Evolutionary conservation across 2,113 vertebrate genomes (phyloP), one percentile per base, ranked within the genome.

Genomic region (Cheilinus undulatus): DNA sequence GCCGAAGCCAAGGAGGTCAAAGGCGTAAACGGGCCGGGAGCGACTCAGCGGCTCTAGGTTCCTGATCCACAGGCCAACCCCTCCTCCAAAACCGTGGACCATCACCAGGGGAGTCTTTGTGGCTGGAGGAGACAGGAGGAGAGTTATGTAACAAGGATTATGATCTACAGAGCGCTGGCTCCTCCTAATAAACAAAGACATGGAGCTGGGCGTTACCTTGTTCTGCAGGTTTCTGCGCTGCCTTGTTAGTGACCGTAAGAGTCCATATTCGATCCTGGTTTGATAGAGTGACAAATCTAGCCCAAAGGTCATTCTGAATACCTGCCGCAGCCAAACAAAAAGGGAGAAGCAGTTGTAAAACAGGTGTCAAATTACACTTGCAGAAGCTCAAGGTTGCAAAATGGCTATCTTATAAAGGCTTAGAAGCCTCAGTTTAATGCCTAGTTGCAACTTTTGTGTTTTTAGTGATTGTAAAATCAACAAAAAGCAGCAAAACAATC

Each of bases 1-100:
- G 9, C 96, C 96, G 0, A 97, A 97, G 48, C 96, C 96, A 24
- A 97, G 92, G 67, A 97, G 94, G 84, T 97, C 96, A 3, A 97
- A 96, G 48, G 95, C 93, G 6, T 93, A 89, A 51, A 96, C 85
- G 0, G 93, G 81, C 56, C 96, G 91, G 0, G 88, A 92, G 17
- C 69, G 49, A 46, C 95, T 94, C 73, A 97, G 89, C 0, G 87
- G 43, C 28, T 97, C 96, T 77, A 97, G 83, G 79, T 97, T 97
- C 72, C 94, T 92, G 84, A 97, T 92, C 96, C 96, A 97, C 48
- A 97, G 93, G 4, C 96, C 96, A 2, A 97, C 94, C 0, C 96
- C 96, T 3, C 96, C 96, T 51, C 95, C 96, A 32, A 97, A 97
- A 24, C 96, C 96, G 1, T 97, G 96, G 36, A 97, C 93, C 95